phyloP scores from a whole-genome alignment of 2,113 vertebrate genomes.

The Corvus cornix region DNA sequence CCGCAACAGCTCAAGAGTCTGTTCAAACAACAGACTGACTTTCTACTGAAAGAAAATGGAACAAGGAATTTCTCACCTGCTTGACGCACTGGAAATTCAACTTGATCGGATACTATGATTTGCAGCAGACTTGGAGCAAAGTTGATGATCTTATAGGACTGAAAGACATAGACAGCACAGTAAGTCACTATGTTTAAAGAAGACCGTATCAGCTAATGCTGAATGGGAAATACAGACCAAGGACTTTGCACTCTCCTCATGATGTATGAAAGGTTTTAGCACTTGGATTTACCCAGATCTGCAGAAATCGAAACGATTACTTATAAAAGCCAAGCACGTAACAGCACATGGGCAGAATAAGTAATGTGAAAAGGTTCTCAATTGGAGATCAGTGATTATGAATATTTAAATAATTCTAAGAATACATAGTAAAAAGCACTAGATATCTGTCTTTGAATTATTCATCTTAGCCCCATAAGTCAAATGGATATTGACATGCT shows the following conservation, averaged over 20 bases:
- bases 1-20: neutral
- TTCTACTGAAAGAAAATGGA: neutral
- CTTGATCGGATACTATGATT: conserved; percentile 94
- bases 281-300: neutral
- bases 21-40: neutral
- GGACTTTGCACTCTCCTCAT: neutral
- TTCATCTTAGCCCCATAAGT: neutral
- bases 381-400: neutral
- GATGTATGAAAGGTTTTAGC: neutral
- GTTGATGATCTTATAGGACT: conserved; percentile 99
- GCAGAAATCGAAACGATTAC: neutral
- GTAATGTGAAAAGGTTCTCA: neutral
- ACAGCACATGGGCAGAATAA: neutral
- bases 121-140: conserved; percentile 95
- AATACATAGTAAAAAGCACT: neutral
- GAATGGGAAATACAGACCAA: neutral
- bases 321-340: neutral
- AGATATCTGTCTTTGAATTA: neutral
- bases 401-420: neutral
- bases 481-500: neutral
- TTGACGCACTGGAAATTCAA: conserved; percentile 96
- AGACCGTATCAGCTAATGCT: neutral
- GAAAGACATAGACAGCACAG: conserved; percentile 66
- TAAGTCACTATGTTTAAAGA: neutral
- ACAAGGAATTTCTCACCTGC: conserved; percentile 80